These are phyloP conservation scores for Thalassophryne amazonica DNA, from an alignment of 2,797 vertebrate genomes.

Conservation along the genomic window DNA sequence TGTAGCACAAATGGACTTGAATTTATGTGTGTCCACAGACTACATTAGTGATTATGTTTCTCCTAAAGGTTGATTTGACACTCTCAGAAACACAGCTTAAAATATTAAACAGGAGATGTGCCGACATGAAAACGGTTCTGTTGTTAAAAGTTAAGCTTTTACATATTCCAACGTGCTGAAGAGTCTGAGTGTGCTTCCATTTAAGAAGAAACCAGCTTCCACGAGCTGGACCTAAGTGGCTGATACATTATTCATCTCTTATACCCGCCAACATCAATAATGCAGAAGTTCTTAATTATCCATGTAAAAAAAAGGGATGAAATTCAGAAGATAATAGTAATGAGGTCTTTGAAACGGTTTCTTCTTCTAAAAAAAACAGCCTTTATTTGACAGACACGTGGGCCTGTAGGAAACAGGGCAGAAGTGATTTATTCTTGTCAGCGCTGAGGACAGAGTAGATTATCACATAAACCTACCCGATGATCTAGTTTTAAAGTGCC, in stretches of 20 bases:
- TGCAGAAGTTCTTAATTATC: conserved; percentile 50
- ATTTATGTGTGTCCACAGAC: neutral
- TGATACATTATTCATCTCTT: conserved; percentile 63
- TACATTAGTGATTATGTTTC: conserved; percentile 17
- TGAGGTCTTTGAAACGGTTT: conserved; percentile 11
- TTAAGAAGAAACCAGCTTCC: conserved; percentile 31
- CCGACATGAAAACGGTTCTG: conserved; percentile 5
- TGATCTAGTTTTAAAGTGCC: conserved; percentile 1
- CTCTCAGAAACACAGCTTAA: conserved; percentile 8
- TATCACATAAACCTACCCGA: neutral
- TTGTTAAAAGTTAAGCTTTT: conserved; percentile 29
- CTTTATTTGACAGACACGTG: conserved; percentile 34
- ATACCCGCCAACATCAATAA: conserved; percentile 63
- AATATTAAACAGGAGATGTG: conserved; percentile 27
- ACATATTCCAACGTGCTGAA: conserved; percentile 6
- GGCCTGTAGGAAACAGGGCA: conserved; percentile 46
- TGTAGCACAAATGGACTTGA: conserved; percentile 3
- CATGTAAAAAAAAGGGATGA: conserved; percentile 24
- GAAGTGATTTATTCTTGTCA: conserved; percentile 43
- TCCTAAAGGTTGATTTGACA: neutral
- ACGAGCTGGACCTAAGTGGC: conserved; percentile 36
- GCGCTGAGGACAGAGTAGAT: neutral
- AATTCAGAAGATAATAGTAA: conserved; percentile 3
- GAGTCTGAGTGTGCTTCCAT: conserved; percentile 24
- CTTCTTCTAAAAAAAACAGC: conserved; percentile 2